Evolutionary conservation across 1,140 invertebrate genomes (phyloP), one percentile per base, ranked within the genome.

Genomic region (Drosophila arawakana): DNA sequence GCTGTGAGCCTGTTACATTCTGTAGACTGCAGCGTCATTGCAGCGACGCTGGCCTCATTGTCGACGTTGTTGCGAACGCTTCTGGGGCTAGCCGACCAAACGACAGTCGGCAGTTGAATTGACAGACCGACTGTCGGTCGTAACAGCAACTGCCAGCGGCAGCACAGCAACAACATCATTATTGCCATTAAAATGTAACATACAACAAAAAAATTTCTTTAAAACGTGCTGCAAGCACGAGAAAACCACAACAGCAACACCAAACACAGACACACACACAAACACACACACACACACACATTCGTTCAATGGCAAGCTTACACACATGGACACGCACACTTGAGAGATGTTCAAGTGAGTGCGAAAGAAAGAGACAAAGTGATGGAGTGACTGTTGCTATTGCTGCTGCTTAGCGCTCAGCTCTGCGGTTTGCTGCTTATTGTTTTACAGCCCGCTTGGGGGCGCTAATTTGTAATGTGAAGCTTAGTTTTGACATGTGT

Each of bases 1-100:
- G 59, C 46, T 90, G 88, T 67, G 75, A 68, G 76, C 88, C 88
- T 90, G 88, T 75, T 90, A 91, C 88, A 76, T 91, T 90, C 88
- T 90, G 88, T 90, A 90, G 88, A 90, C 88, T 90, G 88, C 82
- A 90, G 89, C 86, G 86, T 90, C 86, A 90, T 90, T 90, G 80
- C 88, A 90, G 88, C 80, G 75, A 70, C 80, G 62, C 47, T 66
- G 60, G 34, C 67, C 37, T 55, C 69, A 41, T 52, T 69, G 41
- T 43, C 18, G 59, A 25, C 68, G 58, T 39, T 11, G 41, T n/a
- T 11, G n/a, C 62, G 39, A 34, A 57, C 60, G 41, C 55, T 18
- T 18, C 58, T 8, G 44, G 44, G 15, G 15, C n/a, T 43, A 11
- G 41, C 41, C 41, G 11, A 41, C 39, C 41, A 13, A 13, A 21